Evolutionary conservation across 2,797 vertebrate species (phyloP).

Genomic region (Coranthus polyacanthus): DNA sequence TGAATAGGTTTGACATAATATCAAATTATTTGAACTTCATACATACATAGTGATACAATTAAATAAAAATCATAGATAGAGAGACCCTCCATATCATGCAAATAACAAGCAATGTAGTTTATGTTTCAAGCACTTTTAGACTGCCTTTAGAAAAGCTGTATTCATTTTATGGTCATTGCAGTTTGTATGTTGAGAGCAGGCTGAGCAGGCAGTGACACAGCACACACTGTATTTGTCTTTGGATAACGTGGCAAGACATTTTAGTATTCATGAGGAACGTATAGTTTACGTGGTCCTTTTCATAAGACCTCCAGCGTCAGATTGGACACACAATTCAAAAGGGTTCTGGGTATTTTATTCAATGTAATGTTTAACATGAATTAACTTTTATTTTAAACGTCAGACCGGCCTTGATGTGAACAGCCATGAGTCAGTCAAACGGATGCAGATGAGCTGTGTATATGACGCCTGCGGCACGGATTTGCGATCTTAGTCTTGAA

Average conservation of each 20-base stretch:
- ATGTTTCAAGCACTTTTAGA: neutral
- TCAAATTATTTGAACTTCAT: too few relatives aligned
- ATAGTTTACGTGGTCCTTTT: slow-evolving; percentile 6
- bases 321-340: neutral
- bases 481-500: slow-evolving; percentile 54
- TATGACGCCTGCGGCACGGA: slow-evolving; percentile 59
- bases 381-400: too few relatives aligned
- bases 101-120: neutral
- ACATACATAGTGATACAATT: too few relatives aligned
- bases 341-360: neutral
- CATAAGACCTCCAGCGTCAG: neutral
- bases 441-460: slow-evolving; percentile 51
- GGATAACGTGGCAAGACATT: neutral
- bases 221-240: neutral
- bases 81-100: neutral
- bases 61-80: too few relatives aligned
- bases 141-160: neutral
- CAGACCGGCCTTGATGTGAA: slow-evolving; percentile 10
- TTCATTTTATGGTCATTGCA: neutral
- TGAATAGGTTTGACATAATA: too few relatives aligned
- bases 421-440: slow-evolving; percentile 10
- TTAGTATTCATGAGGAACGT: neutral
- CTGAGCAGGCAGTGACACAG: too few relatives aligned
- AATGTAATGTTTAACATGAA: neutral
- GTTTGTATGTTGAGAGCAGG: neutral